Percentiles rank a stretch among this genome's conserved stretches.
These are phyloP conservation scores for Sardinella longiceps DNA, from an alignment of 2,797 vertebrate genomes.

Conservation along the genomic window DNA sequence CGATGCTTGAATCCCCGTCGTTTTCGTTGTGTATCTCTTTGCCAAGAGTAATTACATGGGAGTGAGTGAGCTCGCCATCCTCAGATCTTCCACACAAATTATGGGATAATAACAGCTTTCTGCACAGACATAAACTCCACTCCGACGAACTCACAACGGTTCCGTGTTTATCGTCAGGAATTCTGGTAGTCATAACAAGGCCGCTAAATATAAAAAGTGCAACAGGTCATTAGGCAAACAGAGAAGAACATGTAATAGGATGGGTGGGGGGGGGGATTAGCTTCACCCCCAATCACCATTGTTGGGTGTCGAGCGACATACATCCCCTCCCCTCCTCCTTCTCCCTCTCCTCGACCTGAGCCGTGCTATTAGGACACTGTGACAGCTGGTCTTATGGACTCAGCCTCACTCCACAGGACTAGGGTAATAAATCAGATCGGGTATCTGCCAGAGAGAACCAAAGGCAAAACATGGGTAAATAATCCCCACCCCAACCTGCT, in stretches of 20 bases:
- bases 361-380: slow-evolving; percentile 38
- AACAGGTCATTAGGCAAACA: slow-evolving; percentile 57
- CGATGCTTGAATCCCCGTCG: slow-evolving; percentile 42
- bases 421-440: slow-evolving; percentile 42
- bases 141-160: slow-evolving; percentile 46
- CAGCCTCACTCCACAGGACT: slow-evolving; percentile 29
- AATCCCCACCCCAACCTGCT: slow-evolving; percentile 31
- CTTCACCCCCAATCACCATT: background rate
- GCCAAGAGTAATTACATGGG: slow-evolving; percentile 58
- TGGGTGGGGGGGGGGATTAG: background rate
- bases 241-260: slow-evolving; percentile 36
- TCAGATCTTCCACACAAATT: slow-evolving; percentile 65
- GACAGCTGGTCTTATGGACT: slow-evolving; percentile 28
- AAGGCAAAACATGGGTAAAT: slow-evolving; percentile 38
- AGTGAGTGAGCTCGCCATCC: slow-evolving; percentile 47
- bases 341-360: background rate
- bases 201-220: slow-evolving; percentile 60
- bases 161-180: slow-evolving; percentile 62
- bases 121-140: slow-evolving; percentile 57
- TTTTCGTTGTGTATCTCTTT: slow-evolving; percentile 28
- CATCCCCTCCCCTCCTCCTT: background rate
- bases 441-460: slow-evolving; percentile 38
- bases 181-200: slow-evolving; percentile 67
- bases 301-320: background rate
- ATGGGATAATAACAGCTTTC: slow-evolving; percentile 61